Base-by-base conservation (phyloP, 2,797 vertebrate genomes). In the Onychomys arenicola region DNA sequence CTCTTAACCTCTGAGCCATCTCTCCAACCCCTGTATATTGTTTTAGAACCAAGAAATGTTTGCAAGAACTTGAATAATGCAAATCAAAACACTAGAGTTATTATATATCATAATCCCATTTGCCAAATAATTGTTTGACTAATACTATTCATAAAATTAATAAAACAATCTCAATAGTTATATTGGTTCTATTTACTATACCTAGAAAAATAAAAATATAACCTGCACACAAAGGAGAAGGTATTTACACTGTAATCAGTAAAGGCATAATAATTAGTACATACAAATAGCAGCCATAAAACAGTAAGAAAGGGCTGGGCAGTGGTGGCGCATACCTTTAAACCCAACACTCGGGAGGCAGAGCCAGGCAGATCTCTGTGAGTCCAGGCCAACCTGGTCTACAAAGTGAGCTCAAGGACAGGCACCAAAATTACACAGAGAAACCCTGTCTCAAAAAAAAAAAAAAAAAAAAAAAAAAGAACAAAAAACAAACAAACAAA, bases 111-210 rank as follows among this genome's bases (percentile, higher is more conserved):
- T 80, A 93, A 94, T 89, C 85, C 59, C 9, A 89, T 85, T 89
- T 25, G 78, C 82, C 43, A 65, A 32, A 90, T 59, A 86, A 89
- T 77, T 91, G 1, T 92, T 89, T 94, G 40, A 69, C 2, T 34
- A 93, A 91, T 37, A 55, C 23, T 76, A 63, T 57, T 84, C 5
- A 80, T 82, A 83, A 95, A 52, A 84, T 75, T 34, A 91, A 93
- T 87, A 76, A 75, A 88, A 97, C 71, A 89, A 59, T 90, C 7
- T 93, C 87, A 88, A 49, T 52, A 65, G 65, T 19, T 88, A 13
- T 69, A 78, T 90, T 81, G 77, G 57, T 93, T 80, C 52, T 83
- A 37, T 73, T 95, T 95, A 94, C 96, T 85, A 84, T 1, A 76
- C 65, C 27, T 91, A 49, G 82, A 84, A 34, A 52, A 88, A 90